A percentile compares a stretch with the other conserved stretches of the same genome.
These are phyloP conservation scores for Mus spicilegus DNA, from an alignment of 2,113 vertebrate genomes.

Conservation along the genomic window DNA sequence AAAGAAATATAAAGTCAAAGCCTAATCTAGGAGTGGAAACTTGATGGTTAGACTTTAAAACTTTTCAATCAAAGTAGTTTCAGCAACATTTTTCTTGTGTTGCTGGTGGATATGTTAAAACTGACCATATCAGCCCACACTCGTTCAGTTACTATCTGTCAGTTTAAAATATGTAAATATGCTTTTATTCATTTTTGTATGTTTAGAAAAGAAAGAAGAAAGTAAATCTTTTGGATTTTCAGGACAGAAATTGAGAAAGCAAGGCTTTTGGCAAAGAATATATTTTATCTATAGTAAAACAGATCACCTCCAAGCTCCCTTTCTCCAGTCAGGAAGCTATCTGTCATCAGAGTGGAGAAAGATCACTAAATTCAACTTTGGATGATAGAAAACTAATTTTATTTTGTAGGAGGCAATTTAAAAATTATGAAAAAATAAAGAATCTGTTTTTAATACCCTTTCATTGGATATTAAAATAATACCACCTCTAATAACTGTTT, in stretches of 20 bases:
- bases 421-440: background rate
- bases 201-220: background rate
- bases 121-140: too few species aligned
- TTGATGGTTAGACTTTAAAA: background rate
- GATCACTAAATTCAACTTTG: background rate
- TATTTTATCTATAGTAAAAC: background rate
- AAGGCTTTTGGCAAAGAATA: background rate
- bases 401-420: background rate
- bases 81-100: background rate
- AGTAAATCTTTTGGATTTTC: background rate
- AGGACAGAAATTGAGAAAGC: background rate
- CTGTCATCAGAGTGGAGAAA: background rate
- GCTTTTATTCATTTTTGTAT: background rate
- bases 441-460: too few species aligned
- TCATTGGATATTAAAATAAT: background rate
- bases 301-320: background rate
- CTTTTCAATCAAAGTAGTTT: background rate
- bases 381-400: background rate
- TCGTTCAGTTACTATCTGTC: background rate
- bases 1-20: constrained; percentile 3
- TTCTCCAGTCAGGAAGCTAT: background rate
- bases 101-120: background rate
- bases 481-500: background rate
- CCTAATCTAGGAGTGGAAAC: background rate
- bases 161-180: background rate